These are phyloP conservation scores for Mesembrinibis cayennensis DNA, from an alignment of 2,113 vertebrate species.

Conservation along the genomic window DNA sequence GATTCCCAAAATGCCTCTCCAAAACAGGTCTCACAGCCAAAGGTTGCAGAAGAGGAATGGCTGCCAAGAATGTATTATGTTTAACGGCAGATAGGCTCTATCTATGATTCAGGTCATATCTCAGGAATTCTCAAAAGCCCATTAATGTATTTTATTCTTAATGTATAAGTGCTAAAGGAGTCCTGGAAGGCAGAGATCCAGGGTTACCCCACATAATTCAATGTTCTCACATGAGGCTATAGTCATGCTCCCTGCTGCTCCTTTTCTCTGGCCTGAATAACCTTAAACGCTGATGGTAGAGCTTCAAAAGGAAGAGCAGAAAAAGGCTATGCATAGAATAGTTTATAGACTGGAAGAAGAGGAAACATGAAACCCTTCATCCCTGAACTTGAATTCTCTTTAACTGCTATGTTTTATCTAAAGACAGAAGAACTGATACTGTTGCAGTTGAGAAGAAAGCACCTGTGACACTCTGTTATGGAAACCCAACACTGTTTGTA, in stretches of 20 bases:
- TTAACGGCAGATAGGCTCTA: neutral
- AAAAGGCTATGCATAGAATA: neutral
- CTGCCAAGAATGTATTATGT: neutral
- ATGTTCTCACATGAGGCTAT: neutral
- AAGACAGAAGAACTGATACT: neutral
- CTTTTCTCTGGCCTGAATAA: neutral
- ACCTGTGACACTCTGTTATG: neutral
- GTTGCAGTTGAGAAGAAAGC: neutral
- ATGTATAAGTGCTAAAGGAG: neutral
- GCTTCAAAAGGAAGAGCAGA: neutral
- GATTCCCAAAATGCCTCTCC: neutral
- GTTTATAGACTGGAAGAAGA: neutral
- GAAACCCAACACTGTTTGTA: neutral
- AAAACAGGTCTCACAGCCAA: neutral
- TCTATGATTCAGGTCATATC: neutral
- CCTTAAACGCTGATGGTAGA: neutral
- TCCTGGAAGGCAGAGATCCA: neutral
- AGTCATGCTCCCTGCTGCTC: neutral
- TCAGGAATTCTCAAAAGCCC: conserved; percentile 26
- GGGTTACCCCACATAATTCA: neutral
- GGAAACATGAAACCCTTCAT: neutral
- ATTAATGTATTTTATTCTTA: conserved; percentile 29
- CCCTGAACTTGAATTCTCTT: neutral
- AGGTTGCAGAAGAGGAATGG: neutral
- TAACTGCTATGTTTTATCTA: neutral